Evolutionary conservation across 2,888 invertebrate species (phyloP), one percentile per base, ranked within the genome.

Genomic region (Heliconius hortense): DNA sequence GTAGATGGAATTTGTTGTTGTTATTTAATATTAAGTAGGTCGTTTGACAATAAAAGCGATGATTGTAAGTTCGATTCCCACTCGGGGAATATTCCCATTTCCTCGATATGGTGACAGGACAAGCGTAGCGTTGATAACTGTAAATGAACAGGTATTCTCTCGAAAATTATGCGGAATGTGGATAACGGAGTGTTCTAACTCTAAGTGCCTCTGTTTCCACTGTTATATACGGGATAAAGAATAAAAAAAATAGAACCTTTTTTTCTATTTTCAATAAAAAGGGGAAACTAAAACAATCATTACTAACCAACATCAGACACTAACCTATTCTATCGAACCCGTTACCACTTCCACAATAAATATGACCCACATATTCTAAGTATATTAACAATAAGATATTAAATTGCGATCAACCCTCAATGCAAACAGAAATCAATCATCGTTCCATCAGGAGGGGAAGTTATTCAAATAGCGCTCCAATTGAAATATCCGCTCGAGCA

Each of bases 401-500:
- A 93, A 89, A 89, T 89, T 87, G 88, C 87, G 83, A 86, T 83
- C 84, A 85, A 81, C 88, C 89, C 90, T 86, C 82, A 87, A 82
- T 85, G 88, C 87, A 93, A 93, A 93, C 93, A 93, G 90, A 90
- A 93, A 93, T 93, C 93, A 93, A 93, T 93, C 93, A 92, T 92
- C 90, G 86, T 88, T 88, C 87, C 90, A 88, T 90, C 89, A 87
- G 83, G 88, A 88, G 87, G 87, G 92, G 91, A 53, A 91, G 89
- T 92, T 90, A 90, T 90, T 90, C 92, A 92, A 92, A 93, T 89
- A 92, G 79, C 86, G 84, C 82, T 82, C 82, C 80, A 79, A 80
- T 80, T 75, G 87, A 84, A 86, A 87, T 87, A 86, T 88, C 85
- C 86, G 85, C 84, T 82, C 79, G 80, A 74, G 74, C 77, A 77